A percentile compares a stretch with the other conserved stretches of the same genome.
Evolutionary conservation across 2,113 vertebrate genomes (phyloP).

Genomic region (Polypterus senegalus): DNA sequence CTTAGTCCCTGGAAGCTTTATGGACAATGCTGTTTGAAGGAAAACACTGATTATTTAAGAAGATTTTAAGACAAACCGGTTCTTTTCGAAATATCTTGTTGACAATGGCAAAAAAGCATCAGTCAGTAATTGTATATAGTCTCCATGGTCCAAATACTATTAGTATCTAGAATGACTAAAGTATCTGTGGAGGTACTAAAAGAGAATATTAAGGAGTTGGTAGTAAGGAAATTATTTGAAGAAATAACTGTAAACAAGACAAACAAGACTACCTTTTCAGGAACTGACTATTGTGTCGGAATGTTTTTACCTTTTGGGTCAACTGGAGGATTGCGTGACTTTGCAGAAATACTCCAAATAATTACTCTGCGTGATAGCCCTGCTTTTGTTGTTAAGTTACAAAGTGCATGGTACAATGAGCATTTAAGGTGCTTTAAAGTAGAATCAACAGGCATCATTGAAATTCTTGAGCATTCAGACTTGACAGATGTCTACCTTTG

Average conservation of each 20-base stretch:
- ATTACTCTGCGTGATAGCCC: slow-evolving; percentile 14
- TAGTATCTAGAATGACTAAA: slow-evolving; percentile 16
- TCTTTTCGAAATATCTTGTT: slow-evolving; percentile 10
- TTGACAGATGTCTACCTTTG: slow-evolving; percentile 14
- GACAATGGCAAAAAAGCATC: slow-evolving; percentile 22
- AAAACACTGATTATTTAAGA: not conserved
- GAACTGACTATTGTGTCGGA: not conserved
- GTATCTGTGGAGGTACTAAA: slow-evolving; percentile 19
- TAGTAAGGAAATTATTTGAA: slow-evolving; percentile 9
- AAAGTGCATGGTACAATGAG: slow-evolving; percentile 18
- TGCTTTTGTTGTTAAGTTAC: slow-evolving; percentile 15
- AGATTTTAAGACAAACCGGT: not conserved
- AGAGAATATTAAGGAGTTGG: slow-evolving; percentile 19
- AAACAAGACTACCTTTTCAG: slow-evolving; percentile 6
- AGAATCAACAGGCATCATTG: not conserved
- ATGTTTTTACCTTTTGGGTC: slow-evolving; percentile 10
- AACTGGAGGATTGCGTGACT: slow-evolving; percentile 13
- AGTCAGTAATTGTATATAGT: slow-evolving; percentile 21
- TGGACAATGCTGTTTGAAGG: slow-evolving; percentile 18
- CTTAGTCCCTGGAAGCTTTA: slow-evolving; percentile 16
- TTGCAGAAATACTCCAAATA: slow-evolving; percentile 18
- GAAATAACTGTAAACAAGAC: slow-evolving; percentile 12
- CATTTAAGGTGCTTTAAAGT: slow-evolving; percentile 19
- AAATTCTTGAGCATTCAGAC: slow-evolving; percentile 8
- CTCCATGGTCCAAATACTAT: slow-evolving; percentile 12